Evolutionary conservation across 2,888 invertebrate species (phyloP).

Genomic region (Plebejus argus): DNA sequence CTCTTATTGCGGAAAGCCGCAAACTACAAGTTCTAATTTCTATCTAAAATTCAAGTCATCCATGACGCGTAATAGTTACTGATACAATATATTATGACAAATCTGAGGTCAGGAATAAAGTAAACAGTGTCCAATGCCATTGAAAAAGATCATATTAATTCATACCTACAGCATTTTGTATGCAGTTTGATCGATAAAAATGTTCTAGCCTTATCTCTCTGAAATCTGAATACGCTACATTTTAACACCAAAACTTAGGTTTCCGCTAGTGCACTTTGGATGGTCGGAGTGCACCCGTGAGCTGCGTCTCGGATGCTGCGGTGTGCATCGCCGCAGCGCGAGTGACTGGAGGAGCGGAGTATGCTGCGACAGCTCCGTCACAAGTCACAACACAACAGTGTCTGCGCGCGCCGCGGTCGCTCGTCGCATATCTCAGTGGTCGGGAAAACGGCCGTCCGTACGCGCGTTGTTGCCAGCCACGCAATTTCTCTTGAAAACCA

Average conservation of each 20-base stretch:
- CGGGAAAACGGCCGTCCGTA: slow-evolving; percentile 61
- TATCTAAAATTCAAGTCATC: not conserved
- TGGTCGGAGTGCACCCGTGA: slow-evolving; percentile 10
- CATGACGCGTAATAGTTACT: not conserved
- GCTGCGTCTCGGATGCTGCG: slow-evolving; percentile 57
- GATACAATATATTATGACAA: not conserved
- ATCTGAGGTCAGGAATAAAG: not conserved
- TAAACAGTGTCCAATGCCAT: not conserved
- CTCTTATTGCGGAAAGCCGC: not conserved
- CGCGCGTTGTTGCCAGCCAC: slow-evolving; percentile 63
- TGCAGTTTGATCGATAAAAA: slow-evolving; percentile 7
- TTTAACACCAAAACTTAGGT: not conserved
- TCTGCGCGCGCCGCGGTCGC: slow-evolving; percentile 77
- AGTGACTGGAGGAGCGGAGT: slow-evolving; percentile 34
- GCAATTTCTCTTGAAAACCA: slow-evolving; percentile 70
- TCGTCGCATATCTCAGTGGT: slow-evolving; percentile 69
- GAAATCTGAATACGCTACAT: not conserved
- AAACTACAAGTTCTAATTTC: not conserved
- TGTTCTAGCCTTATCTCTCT: not conserved
- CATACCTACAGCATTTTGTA: not conserved
- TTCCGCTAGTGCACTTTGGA: not conserved
- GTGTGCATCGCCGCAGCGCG: slow-evolving; percentile 48
- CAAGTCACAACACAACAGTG: slow-evolving; percentile 67
- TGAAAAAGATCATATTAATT: not conserved
- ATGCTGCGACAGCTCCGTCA: slow-evolving; percentile 39